Evolutionary conservation across 1,140 invertebrate genomes (phyloP), one percentile per base, ranked within the genome.

Genomic region (Bombus confusus): DNA sequence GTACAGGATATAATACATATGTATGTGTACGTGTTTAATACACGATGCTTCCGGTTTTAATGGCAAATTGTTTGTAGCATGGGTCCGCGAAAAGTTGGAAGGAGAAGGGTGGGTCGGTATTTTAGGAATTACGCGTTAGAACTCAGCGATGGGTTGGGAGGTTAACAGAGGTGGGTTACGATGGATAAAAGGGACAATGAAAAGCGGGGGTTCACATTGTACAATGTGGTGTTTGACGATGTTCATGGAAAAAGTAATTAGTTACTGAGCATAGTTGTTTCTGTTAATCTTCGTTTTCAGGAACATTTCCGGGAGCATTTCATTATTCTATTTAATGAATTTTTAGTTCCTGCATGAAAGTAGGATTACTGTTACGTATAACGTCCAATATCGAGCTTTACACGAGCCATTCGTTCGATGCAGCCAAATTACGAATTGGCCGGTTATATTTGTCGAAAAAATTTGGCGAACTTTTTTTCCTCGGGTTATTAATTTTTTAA

Each of bases 1-100:
- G 47, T 52, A 87, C 80, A 66, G 79, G 87, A 86, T 90, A 66
- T 88, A 34, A 66, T 34, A 66, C 64, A 34, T 66, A 66, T 3
- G 64, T 52, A 75, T 74, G 79, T n/a, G 69, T 80, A 39, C 41
- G 52, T 39, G 22, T 47, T 28, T 43, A 43, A 43, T 43, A 69
- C 69, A 66, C 57, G 64, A 31, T 72, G 52, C 31, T 31, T 39
- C 15, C 34, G 39, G 68, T 39, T 31, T 39, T 68, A 39, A 18
- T 52, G n/a, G 41, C 3, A 43, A 73, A 43, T 31, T 31, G 43
- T 73, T 28, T 1, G 28, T 1, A 71, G 12, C 13, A 18, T 8
- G 69, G 2, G 6, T 2, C 39, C 13, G 13, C 0, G 15, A n/a
- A 15, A 41, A 3, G 15, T 39, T 37, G 28, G 13, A 28, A n/a